Base-by-base conservation (phyloP, 2,888 invertebrate genomes). In the Podabrus alpinus region DNA sequence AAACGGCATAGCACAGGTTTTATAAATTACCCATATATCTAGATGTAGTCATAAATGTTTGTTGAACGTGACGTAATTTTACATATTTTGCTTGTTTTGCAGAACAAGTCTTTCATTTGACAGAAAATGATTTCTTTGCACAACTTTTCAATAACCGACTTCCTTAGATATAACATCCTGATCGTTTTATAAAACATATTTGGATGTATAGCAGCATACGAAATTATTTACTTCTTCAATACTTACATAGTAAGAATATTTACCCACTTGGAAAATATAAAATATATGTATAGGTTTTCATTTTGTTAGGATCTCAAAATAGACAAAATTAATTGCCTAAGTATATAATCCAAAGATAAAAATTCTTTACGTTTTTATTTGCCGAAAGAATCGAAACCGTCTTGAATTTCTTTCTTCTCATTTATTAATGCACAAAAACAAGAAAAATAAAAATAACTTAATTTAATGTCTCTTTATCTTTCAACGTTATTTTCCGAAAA, bases 1-100 rank as follows among this genome's bases (percentile, higher is more conserved):
- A 79, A 81, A 81, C 75, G 81, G 77, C 77, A 80, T 77, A 77
- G 72, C 72, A 66, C 77, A 77, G 69, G 77, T 74, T 78, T 79
- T 79, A 79, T 80, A 81, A 80, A 82, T 82, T 82, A 79, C 81
- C 78, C 73, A 81, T 80, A 81, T 80, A 81, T 82, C 80, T 79
- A 80, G 81, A 81, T 78, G 77, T 67, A 74, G 71, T 72, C 72
- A 78, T 78, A 73, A 79, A 78, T 80, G 80, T 78, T 75, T 79
- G 77, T 70, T 74, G 74, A 72, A 78, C 77, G 80, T 77, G 77
- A 79, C 75, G 74, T 72, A 73, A 66, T 78, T 78, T 64, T 59
- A 16, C 74, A 71, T 72, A 75, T 73, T 73, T 78, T 71, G 59
- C 71, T 75, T 61, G 45, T 67, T 73, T 60, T 72, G 15, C 64